phyloP scores from a whole-genome alignment of 2,113 vertebrate species.

The Paratilapia polleni region DNA sequence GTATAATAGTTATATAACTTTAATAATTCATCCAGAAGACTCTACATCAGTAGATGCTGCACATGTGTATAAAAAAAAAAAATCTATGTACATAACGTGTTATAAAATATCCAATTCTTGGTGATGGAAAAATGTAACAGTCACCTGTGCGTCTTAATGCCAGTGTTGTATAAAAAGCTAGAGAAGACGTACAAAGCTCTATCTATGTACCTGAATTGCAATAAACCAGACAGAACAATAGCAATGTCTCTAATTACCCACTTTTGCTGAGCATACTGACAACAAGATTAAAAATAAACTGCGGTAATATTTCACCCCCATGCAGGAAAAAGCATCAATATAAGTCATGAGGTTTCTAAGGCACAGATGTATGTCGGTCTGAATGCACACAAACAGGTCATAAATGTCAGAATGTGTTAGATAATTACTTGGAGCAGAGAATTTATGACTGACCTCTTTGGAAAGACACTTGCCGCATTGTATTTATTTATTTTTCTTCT shows the following conservation, averaged over 20 bases:
- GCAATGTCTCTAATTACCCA: conserved; percentile 1
- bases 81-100: background rate
- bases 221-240: background rate
- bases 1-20: background rate
- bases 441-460: conserved; percentile 62
- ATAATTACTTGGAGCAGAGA: conserved; percentile 36
- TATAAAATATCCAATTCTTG: background rate
- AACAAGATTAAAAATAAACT: background rate
- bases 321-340: conserved; percentile 49
- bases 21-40: background rate
- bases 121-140: conserved; percentile 30
- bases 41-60: background rate
- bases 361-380: conserved; percentile 48
- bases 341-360: conserved; percentile 54
- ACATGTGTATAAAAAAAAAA: background rate
- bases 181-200: background rate
- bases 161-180: background rate
- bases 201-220: background rate
- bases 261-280: conserved; percentile 18
- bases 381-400: conserved; percentile 23
- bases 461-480: background rate
- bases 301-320: conserved; percentile 8
- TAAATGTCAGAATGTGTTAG: conserved; percentile 64
- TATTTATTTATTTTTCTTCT: background rate
- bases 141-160: conserved; percentile 2